Base-by-base conservation (phyloP, 2,113 vertebrate species). In the Coregonus clupeaformis region DNA sequence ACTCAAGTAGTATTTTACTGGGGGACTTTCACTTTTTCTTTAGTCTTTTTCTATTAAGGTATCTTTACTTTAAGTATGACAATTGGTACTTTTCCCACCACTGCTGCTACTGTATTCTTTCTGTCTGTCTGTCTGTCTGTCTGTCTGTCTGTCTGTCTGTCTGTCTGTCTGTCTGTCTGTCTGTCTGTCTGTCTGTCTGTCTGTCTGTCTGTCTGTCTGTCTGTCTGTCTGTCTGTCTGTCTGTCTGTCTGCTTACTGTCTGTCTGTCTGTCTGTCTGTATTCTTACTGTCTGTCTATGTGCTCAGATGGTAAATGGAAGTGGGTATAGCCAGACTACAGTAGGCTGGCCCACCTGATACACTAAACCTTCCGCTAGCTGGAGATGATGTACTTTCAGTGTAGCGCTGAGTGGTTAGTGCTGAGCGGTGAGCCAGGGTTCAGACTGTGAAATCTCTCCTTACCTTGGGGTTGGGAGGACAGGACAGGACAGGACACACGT, bases 371-470 rank as follows among this genome's bases (percentile, higher is more conserved):
- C 29, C 30, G 11, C 52, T 18, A 27, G 49, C 14, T 18, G 49
- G 49, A 73, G 60, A 77, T 62, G 30, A 68, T 16, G 36, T 18
- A 36, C 68, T 72, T 22, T 22, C 25, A 55, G 27, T 12, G 14
- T 5, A 52, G 16, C 4, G 49, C 49, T 52, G 47, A 49, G 12
- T 4, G 47, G 47, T 16, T 49, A 32, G 24, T 7, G 29, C 63
- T 47, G 59, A 65, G 30, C 22, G 22, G n/a, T 62, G 32, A 76
- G 55, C 52, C 24, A 49, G 22, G 16, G 45, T 63, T 62, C 71
- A 45, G 71, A 72, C 71, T 20, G 71, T 60, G n/a, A 36, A 72
- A 59, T 71, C 52, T 71, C 52, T 36, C 52, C 13, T 60, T 16
- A 30, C 65, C 30, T 18, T 11, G 16, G 14, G 14, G n/a, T 7